Conservation (phyloP, 2,113 vertebrate species). For the Arvicanthis niloticus region DNA sequence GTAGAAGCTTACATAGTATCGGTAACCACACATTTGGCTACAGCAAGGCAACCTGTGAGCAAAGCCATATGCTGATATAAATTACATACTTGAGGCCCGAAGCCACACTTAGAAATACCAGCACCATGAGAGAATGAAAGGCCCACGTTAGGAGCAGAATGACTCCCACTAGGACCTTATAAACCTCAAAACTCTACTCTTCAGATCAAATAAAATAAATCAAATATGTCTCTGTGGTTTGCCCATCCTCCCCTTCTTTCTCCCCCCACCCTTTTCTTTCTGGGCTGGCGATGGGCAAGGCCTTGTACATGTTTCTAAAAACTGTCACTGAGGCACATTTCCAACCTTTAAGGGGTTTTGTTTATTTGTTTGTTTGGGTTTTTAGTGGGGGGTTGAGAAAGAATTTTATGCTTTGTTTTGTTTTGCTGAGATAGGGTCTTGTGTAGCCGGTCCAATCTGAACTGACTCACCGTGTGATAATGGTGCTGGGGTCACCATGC, state of each 20-base stretch:
- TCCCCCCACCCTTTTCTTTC: background rate
- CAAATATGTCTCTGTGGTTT: background rate
- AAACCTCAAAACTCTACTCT: constrained; percentile 39
- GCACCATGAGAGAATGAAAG: background rate
- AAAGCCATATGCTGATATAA: constrained; percentile 49
- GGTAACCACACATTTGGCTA: constrained; percentile 55
- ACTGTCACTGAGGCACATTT: background rate
- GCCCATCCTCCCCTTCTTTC: no score
- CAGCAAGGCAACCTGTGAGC: constrained; percentile 55
- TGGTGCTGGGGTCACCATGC: background rate
- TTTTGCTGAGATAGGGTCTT: background rate
- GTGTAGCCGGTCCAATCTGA: background rate
- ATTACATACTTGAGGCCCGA: constrained; percentile 30
- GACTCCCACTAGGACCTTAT: background rate
- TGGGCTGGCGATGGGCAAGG: background rate
- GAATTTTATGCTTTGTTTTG: background rate
- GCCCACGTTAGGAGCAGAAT: background rate
- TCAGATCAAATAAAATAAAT: constrained; percentile 30
- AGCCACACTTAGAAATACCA: constrained; percentile 44
- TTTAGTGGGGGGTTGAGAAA: background rate
- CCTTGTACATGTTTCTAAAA: background rate
- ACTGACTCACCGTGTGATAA: background rate
- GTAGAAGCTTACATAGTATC: constrained; percentile 54
- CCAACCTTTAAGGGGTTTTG: background rate
- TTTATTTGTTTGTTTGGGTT: background rate